phyloP scores from a whole-genome alignment of 2,888 invertebrate species.

The Dorcus hopei region DNA sequence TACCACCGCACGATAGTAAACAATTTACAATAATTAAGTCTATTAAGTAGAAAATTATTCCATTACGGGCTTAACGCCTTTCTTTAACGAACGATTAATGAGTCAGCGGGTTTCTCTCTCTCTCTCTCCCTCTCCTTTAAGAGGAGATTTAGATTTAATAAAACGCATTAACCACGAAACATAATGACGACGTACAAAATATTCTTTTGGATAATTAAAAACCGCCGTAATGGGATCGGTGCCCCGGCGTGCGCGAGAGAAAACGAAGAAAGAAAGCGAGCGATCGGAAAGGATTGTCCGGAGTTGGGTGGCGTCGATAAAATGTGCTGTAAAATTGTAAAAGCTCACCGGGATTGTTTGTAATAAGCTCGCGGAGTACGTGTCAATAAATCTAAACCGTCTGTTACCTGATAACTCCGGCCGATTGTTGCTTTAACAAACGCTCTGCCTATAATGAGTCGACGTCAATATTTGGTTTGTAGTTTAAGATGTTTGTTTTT shows the following conservation, averaged over 20 bases:
- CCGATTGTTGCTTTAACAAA: slow-evolving; percentile 35
- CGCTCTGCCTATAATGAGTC: slow-evolving; percentile 31
- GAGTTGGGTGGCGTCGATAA: too few relatives aligned
- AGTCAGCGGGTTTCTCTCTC: slow-evolving; percentile 14
- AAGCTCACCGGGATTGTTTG: neutral
- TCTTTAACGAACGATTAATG: slow-evolving; percentile 19
- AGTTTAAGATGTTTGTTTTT: slow-evolving; percentile 32
- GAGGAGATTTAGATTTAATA: slow-evolving; percentile 13
- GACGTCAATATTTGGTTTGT: slow-evolving; percentile 32
- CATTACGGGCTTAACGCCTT: slow-evolving; percentile 17
- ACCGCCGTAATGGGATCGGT: slow-evolving; percentile 1
- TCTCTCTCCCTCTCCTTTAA: too few relatives aligned
- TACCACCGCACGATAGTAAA: slow-evolving; percentile 6
- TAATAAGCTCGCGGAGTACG: slow-evolving; percentile 5
- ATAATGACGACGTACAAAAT: slow-evolving; percentile 6
- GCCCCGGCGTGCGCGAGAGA: too few relatives aligned
- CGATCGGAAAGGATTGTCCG: too few relatives aligned
- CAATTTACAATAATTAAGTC: slow-evolving; percentile 18
- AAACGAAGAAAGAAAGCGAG: neutral
- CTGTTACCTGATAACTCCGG: slow-evolving; percentile 30
- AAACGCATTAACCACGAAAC: slow-evolving; percentile 12
- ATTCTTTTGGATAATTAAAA: slow-evolving; percentile 11
- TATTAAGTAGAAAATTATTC: slow-evolving; percentile 17
- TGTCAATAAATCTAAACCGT: slow-evolving; percentile 31
- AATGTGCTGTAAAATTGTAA: too few relatives aligned